Percentiles rank a stretch among this genome's conserved stretches.
phyloP scores from a whole-genome alignment of 2,888 invertebrate species.

The Erebia palarica region DNA sequence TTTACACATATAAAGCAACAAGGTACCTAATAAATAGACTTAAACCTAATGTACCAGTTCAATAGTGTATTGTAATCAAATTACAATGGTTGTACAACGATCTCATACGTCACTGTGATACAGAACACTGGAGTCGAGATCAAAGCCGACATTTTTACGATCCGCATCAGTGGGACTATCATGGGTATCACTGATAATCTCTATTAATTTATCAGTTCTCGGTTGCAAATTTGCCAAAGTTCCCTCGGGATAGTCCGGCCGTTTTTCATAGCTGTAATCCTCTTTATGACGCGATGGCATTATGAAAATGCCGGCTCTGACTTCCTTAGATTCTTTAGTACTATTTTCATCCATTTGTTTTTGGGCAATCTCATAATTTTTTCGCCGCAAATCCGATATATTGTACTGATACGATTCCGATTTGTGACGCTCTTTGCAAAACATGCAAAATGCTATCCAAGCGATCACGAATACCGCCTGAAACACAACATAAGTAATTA shows the following conservation, averaged over 20 bases:
- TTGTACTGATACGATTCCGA: conserved; percentile 62
- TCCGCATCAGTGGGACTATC: conserved; percentile 48
- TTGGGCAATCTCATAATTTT: conserved; percentile 54
- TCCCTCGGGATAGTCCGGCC: conserved; percentile 74
- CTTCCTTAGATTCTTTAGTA: conserved; percentile 48
- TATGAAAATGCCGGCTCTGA: conserved; percentile 63
- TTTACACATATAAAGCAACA: conserved; percentile 1
- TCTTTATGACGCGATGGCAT: conserved; percentile 64
- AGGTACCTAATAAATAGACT: background rate
- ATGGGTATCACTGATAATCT: conserved; percentile 53
- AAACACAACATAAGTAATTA: conserved; percentile 12
- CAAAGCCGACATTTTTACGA: conserved; percentile 62
- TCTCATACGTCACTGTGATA: conserved; percentile 58
- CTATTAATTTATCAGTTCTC: conserved; percentile 61
- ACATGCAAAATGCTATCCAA: conserved; percentile 76
- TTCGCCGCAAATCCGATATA: conserved; percentile 61
- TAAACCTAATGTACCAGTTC: background rate
- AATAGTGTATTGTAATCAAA: conserved; percentile 25
- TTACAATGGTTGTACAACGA: conserved; percentile 33
- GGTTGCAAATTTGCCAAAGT: conserved; percentile 54
- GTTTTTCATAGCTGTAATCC: conserved; percentile 57
- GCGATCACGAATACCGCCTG: conserved; percentile 65
- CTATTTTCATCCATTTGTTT: conserved; percentile 48
- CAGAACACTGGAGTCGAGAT: conserved; percentile 56
- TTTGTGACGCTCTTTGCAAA: conserved; percentile 67